Conservation (phyloP, 2,888 invertebrate species). For the Cerceris ruficornis region DNA sequence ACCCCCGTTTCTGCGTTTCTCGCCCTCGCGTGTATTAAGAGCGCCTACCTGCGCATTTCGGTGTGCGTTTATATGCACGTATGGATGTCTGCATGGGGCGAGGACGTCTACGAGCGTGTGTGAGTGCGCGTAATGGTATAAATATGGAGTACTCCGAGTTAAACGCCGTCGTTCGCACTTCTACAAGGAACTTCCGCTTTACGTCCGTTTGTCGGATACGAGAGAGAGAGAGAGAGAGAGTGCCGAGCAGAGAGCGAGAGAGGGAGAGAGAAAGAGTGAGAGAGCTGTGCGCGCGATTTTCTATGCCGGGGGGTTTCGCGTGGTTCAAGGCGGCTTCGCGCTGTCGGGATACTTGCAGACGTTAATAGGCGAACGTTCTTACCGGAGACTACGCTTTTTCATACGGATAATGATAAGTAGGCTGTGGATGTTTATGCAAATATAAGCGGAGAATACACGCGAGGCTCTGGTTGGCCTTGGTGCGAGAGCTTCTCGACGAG, state of each 20-base stretch:
- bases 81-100: conserved; percentile 12
- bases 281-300: not conserved
- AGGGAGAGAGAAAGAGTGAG: too few species aligned
- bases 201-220: conserved; percentile 27
- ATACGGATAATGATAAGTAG: not conserved
- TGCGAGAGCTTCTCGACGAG: too few species aligned
- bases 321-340: conserved; percentile 10
- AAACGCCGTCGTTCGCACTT: conserved; percentile 50
- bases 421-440: too few species aligned
- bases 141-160: conserved; percentile 55
- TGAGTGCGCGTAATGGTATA: conserved; percentile 44
- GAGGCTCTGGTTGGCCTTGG: too few species aligned
- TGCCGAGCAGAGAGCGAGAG: too few species aligned
- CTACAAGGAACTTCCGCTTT: conserved; percentile 47
- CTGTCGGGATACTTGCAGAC: not conserved
- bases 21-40: conserved; percentile 19
- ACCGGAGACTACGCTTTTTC: conserved; percentile 1
- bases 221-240: not conserved
- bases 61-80: conserved; percentile 4
- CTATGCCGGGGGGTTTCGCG: conserved; percentile 6
- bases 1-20: not conserved
- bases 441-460: too few species aligned
- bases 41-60: conserved; percentile 11
- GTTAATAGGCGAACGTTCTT: conserved; percentile 17
- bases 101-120: not conserved